Percentiles rank a stretch among this genome's conserved stretches.
These are phyloP conservation scores for Pristionchus fissidentatus DNA, from an alignment of 2,888 invertebrate genomes.

Conservation along the genomic window DNA sequence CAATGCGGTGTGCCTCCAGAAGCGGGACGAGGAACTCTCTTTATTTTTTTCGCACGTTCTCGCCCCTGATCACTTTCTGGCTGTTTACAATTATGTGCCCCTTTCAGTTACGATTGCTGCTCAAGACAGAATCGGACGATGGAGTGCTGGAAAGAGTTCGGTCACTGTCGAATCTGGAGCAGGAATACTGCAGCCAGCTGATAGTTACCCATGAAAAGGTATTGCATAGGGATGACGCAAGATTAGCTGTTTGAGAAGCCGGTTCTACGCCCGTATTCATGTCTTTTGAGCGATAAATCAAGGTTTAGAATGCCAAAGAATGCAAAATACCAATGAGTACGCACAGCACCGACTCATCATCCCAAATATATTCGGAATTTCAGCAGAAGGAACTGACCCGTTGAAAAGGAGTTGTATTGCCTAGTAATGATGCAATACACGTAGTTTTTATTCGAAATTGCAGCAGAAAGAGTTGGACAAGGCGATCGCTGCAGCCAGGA, in stretches of 20 bases:
- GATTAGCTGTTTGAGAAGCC: background rate
- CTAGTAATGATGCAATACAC: too few relatives aligned
- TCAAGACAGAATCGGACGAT: background rate
- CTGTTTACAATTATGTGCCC: too few relatives aligned
- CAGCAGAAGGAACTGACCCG: background rate
- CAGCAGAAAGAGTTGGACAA: conserved; percentile 9
- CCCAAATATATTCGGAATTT: background rate
- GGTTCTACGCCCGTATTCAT: background rate
- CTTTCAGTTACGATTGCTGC: background rate
- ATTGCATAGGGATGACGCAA: too few relatives aligned
- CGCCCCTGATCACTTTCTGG: too few relatives aligned
- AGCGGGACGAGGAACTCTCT: too few relatives aligned
- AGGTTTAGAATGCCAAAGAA: background rate
- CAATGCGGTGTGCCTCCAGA: too few relatives aligned
- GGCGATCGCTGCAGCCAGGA: conserved; percentile 5
- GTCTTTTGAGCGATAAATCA: background rate
- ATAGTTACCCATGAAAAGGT: conserved; percentile 16
- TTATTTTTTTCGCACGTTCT: background rate
- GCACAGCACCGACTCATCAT: background rate
- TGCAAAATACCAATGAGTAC: background rate
- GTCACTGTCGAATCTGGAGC: background rate
- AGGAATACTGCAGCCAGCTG: conserved; percentile 26
- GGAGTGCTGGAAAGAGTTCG: background rate
- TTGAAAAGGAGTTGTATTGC: too few relatives aligned
- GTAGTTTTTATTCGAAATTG: too few relatives aligned